Conservation (phyloP, 2,113 vertebrate species). For the Myotis brandtii region DNA sequence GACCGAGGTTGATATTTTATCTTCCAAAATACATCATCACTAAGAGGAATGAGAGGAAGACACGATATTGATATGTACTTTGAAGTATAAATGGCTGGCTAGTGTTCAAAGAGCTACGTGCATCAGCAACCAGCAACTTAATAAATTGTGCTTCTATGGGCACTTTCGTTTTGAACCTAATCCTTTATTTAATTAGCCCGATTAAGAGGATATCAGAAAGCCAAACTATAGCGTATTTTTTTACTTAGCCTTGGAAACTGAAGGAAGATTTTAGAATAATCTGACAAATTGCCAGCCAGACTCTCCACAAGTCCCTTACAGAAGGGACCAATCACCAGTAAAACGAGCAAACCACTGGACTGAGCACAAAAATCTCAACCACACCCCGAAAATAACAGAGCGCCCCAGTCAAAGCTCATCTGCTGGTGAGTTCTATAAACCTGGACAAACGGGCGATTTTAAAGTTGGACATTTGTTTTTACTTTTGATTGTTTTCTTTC, state of each 20-base stretch:
- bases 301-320: neutral
- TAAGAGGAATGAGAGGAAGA: conserved; percentile 41
- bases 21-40: conserved; percentile 43
- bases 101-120: conserved; percentile 9
- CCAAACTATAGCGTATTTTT: neutral
- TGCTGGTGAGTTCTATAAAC: neutral
- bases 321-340: neutral
- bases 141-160: conserved; percentile 23
- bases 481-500: conserved; percentile 42
- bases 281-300: conserved; percentile 1
- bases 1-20: conserved; percentile 39
- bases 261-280: conserved; percentile 19
- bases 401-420: neutral
- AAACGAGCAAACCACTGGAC: neutral
- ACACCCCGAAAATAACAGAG: neutral
- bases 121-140: conserved; percentile 14
- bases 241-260: conserved; percentile 42
- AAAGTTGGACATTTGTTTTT: conserved; percentile 68
- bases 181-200: conserved; percentile 55
- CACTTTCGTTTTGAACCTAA: conserved; percentile 59
- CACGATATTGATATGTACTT: neutral
- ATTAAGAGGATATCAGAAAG: conserved; percentile 59
- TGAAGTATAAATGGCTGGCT: conserved; percentile 43
- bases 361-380: neutral
- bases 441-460: conserved; percentile 12